A percentile compares a stretch with the other conserved stretches of the same genome.
Evolutionary conservation across 2,113 vertebrate genomes (phyloP).

Genomic region (Andinoacara biseriatus): DNA sequence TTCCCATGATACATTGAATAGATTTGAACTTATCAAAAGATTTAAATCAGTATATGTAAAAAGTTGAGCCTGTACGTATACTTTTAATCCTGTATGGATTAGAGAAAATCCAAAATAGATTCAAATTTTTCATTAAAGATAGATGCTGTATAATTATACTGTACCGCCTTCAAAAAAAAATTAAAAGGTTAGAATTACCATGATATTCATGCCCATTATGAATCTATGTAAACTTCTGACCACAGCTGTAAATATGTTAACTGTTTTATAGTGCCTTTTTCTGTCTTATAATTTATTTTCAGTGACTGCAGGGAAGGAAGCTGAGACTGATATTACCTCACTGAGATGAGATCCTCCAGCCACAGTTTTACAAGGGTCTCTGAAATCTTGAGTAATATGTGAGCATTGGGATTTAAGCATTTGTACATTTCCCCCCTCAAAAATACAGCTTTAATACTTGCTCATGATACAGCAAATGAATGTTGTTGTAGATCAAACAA

Average conservation of each 20-base stretch:
- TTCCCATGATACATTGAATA: too few species aligned
- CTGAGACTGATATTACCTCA: conserved; percentile 57
- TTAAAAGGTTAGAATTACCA: not conserved
- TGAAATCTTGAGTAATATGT: conserved; percentile 36
- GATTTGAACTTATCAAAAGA: too few species aligned
- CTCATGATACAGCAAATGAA: not conserved
- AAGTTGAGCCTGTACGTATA: too few species aligned
- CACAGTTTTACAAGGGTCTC: conserved; percentile 22
- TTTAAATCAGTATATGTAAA: too few species aligned
- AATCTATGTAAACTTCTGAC: not conserved
- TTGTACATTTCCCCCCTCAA: not conserved
- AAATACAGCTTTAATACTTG: not conserved
- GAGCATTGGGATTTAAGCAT: conserved; percentile 25
- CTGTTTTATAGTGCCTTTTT: conserved; percentile 26
- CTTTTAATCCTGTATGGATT: not conserved
- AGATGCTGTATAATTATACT: not conserved
- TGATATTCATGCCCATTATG: not conserved
- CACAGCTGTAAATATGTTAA: conserved; percentile 24
- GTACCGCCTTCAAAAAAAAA: not conserved
- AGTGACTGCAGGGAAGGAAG: conserved; percentile 54
- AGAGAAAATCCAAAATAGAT: not conserved
- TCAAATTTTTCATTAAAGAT: not conserved
- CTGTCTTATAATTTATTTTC: conserved; percentile 59
- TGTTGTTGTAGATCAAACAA: not conserved
- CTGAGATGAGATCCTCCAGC: conserved; percentile 55